These are phyloP conservation scores for Picathartes gymnocephalus DNA, from an alignment of 2,113 vertebrate genomes.

Conservation along the genomic window DNA sequence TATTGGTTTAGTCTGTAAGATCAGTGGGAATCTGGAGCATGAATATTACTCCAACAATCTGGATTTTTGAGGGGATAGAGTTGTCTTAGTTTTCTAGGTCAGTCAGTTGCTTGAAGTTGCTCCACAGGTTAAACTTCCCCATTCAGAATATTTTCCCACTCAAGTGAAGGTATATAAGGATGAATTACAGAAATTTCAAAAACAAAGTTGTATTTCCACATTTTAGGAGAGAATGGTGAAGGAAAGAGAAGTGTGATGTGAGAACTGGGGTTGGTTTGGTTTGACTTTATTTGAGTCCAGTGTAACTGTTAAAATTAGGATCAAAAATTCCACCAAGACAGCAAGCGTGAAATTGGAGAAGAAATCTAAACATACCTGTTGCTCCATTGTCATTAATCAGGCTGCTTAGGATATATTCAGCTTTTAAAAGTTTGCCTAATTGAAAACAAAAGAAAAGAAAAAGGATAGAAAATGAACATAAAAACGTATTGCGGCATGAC, in stretches of 20 bases:
- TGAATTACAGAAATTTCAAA: background rate
- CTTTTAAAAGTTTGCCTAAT: conserved; percentile 91
- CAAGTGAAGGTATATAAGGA: background rate
- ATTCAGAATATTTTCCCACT: background rate
- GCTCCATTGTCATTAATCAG: conserved; percentile 82
- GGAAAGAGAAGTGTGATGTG: background rate
- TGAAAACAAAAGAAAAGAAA: background rate
- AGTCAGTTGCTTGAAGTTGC: background rate
- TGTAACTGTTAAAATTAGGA: background rate
- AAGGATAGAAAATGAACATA: background rate
- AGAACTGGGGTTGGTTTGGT: background rate
- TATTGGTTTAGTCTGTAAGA: background rate
- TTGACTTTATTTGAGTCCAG: background rate
- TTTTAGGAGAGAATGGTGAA: background rate
- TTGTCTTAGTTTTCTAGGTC: background rate
- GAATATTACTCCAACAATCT: background rate
- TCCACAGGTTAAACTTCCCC: background rate
- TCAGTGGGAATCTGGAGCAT: background rate
- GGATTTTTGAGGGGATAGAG: background rate
- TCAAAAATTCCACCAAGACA: background rate
- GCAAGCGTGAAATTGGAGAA: background rate
- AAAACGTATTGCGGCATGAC: background rate
- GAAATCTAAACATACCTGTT: conserved; percentile 71
- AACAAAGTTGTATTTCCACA: background rate
- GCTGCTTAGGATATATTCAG: conserved; percentile 89